These are phyloP conservation scores for Moxostoma hubbsi DNA, from an alignment of 2,797 vertebrate species.

Conservation along the genomic window DNA sequence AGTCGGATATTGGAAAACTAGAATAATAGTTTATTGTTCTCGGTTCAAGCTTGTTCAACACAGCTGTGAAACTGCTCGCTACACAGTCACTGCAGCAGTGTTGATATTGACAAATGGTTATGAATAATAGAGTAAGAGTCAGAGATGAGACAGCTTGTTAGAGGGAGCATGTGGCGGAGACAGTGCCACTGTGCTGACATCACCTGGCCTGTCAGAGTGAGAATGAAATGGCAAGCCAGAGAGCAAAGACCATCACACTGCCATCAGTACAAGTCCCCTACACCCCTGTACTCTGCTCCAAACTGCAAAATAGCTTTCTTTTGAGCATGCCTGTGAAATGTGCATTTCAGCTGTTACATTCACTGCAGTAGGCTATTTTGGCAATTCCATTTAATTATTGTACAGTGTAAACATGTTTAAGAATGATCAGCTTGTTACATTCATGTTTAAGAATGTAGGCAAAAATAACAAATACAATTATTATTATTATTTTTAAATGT, in stretches of 20 bases:
- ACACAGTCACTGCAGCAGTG: slow-evolving; percentile 2
- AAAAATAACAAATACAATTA: no score
- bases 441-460: background rate
- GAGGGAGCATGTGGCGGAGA: background rate
- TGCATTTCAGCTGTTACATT: background rate
- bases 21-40: background rate
- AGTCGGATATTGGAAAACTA: background rate
- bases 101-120: slow-evolving; percentile 27
- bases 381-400: background rate
- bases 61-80: background rate
- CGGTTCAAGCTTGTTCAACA: slow-evolving; percentile 27
- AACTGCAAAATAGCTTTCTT: background rate
- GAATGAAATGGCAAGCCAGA: background rate
- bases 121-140: slow-evolving; percentile 36
- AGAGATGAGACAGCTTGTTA: slow-evolving; percentile 31
- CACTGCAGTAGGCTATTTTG: background rate
- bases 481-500: no score
- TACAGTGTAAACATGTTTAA: slow-evolving; percentile 3
- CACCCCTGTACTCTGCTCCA: background rate
- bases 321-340: background rate
- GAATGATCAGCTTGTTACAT: background rate
- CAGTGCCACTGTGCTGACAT: slow-evolving; percentile 4
- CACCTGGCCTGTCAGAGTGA: background rate
- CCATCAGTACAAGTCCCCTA: background rate
- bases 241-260: background rate